Evolutionary conservation across 2,113 vertebrate genomes (phyloP).

Genomic region (Centropus unirufus): DNA sequence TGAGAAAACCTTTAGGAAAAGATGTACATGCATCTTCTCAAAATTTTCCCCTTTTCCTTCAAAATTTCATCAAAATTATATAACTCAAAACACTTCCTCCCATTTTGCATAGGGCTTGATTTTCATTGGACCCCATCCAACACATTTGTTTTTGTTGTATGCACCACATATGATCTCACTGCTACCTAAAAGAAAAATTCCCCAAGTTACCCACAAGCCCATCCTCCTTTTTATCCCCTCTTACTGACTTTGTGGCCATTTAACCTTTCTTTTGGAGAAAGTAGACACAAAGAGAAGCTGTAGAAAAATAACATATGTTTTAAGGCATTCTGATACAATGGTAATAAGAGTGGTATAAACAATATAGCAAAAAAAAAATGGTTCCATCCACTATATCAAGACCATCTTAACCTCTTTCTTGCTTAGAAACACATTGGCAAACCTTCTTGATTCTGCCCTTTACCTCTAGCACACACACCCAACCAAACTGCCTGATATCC

Average conservation of each 20-base stretch:
- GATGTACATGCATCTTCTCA: neutral
- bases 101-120: neutral
- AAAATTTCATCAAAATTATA: constrained; percentile 16
- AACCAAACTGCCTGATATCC: neutral
- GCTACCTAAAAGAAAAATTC: neutral
- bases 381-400: neutral
- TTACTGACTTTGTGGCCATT: neutral
- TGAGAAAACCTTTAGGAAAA: constrained; percentile 17
- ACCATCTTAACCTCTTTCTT: neutral
- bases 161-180: constrained; percentile 5
- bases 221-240: neutral
- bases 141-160: constrained; percentile 3
- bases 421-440: neutral
- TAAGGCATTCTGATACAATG: neutral
- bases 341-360: neutral
- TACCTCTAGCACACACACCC: neutral
- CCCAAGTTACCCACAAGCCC: neutral
- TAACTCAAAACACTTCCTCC: constrained; percentile 27
- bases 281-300: neutral
- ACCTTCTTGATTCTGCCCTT: neutral
- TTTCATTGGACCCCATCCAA: constrained; percentile 13
- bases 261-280: neutral
- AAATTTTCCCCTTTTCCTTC: neutral
- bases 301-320: neutral
- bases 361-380: neutral